phyloP scores from a whole-genome alignment of 2,113 vertebrate species.

The Pygoscelis adeliae region DNA sequence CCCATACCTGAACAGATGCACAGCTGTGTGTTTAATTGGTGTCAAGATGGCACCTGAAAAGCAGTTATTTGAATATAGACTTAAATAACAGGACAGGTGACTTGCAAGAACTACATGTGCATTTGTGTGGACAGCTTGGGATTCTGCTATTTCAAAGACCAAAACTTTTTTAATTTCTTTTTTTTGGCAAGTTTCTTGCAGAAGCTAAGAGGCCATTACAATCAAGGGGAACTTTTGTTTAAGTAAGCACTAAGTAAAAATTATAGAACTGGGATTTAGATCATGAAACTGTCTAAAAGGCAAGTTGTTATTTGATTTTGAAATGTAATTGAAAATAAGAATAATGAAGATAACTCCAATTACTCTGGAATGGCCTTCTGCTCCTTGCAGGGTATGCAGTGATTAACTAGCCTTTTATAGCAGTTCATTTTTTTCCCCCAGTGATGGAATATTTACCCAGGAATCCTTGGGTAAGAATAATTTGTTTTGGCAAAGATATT shows the following conservation, averaged over 20 bases:
- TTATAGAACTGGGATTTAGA: slow-evolving; percentile 28
- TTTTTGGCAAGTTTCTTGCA: background rate
- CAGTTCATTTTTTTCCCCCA: background rate
- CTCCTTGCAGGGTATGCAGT: slow-evolving; percentile 8
- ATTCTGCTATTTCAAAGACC: slow-evolving; percentile 1
- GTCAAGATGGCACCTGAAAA: slow-evolving; percentile 30
- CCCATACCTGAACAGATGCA: background rate
- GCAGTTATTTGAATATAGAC: slow-evolving; percentile 7
- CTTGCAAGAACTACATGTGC: background rate
- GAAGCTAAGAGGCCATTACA: background rate
- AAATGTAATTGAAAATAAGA: slow-evolving; percentile 63
- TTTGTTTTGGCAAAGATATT: slow-evolving; percentile 25
- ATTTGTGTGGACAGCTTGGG: slow-evolving; percentile 13
- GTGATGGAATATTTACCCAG: slow-evolving; percentile 17
- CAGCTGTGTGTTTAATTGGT: slow-evolving; percentile 51
- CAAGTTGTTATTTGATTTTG: slow-evolving; percentile 59
- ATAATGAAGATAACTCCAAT: slow-evolving; percentile 60
- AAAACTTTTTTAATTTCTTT: background rate
- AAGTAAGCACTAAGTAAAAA: slow-evolving; percentile 39
- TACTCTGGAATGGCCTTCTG: slow-evolving; percentile 48
- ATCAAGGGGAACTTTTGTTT: background rate
- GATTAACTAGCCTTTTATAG: slow-evolving; percentile 46
- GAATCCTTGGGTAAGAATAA: slow-evolving; percentile 14
- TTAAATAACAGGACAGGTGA: slow-evolving; percentile 29
- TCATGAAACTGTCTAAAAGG: slow-evolving; percentile 30